Evolutionary conservation across 2,113 vertebrate species (phyloP), one percentile per base, ranked within the genome.

Genomic region (Sinosuthora webbiana): DNA sequence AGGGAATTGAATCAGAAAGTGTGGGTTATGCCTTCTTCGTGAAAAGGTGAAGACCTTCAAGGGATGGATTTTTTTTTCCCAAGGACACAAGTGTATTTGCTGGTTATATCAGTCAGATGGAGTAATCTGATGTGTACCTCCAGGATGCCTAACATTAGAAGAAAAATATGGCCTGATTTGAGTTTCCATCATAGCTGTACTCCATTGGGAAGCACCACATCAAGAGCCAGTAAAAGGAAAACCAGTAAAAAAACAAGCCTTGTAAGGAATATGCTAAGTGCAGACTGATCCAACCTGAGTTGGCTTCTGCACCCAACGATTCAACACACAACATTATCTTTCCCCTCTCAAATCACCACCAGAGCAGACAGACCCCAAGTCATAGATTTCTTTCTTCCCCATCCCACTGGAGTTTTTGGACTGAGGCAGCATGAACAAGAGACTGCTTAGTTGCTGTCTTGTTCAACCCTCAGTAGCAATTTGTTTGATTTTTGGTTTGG

Each of bases 381-480:
- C 21, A 52, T 2, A 12, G 7, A 64, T 25, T 87, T 53, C 6
- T 30, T 73, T 68, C 31, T 84, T 81, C 24, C 10, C 15, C 10
- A 25, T 27, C 13, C 22, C 0, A 0, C 7, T 64, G 17, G 16
- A 73, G 6, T 6, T 60, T 19, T 59, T 23, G 6, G 19, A 13
- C 33, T 64, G 21, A 6, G 15, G 31, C n/a, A 25, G 9, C 37
- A 55, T 3, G 1, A 77, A 18, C 7, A 82, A 81, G 17, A 69
- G 27, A 19, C 23, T 70, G 18, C 6, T 78, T 41, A 18, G 18
- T 12, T 30, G 9, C 45, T 84, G 8, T 20, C 37, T 62, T 4
- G 19, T 57, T 75, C 42, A 71, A 31, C 5, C 10, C 3, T 8
- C 13, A 31, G 21, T 2, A 64, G 19, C 2, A 59, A 25, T 1